phyloP scores from a whole-genome alignment of 30 jellyfish, hydroid and myxozoan species.

The Sanderia malayensis region DNA sequence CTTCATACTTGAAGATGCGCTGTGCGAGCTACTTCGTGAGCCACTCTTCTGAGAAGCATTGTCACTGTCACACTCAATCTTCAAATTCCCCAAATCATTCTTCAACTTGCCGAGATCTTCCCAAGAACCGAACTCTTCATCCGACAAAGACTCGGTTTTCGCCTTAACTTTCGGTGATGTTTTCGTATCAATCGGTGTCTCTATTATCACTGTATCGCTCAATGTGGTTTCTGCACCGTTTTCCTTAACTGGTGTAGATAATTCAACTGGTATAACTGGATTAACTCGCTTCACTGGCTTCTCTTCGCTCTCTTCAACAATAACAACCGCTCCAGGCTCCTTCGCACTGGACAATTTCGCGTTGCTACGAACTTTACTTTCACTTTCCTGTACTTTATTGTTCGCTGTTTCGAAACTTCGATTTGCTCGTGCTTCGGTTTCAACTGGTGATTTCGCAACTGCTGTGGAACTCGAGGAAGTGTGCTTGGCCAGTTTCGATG shows the following conservation, averaged over 20 bases:
- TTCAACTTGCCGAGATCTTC: slow-evolving; percentile 23
- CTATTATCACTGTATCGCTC: slow-evolving; percentile 12
- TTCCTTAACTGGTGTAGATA: no score
- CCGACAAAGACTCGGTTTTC: background rate
- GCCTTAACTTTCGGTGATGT: background rate
- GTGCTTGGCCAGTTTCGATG: slow-evolving; percentile 53
- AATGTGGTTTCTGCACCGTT: slow-evolving; percentile 2
- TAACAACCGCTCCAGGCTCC: no score
- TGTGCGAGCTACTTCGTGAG: no score
- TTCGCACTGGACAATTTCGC: no score
- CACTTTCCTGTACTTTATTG: no score
- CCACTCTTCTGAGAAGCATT: no score
- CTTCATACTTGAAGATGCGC: no score
- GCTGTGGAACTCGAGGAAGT: background rate
- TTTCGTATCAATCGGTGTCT: slow-evolving; percentile 15
- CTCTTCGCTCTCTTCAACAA: no score
- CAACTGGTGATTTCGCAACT: background rate
- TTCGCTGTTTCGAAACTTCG: background rate
- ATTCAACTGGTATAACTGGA: no score
- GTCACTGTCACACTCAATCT: no score
- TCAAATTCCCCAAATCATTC: no score
- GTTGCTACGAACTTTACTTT: background rate
- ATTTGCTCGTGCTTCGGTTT: background rate
- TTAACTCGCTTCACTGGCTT: background rate
- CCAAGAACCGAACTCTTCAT: slow-evolving; percentile 62